Evolutionary conservation across 2,113 vertebrate genomes (phyloP), one percentile per base, ranked within the genome.

Genomic region (Hyperopisus bebe): DNA sequence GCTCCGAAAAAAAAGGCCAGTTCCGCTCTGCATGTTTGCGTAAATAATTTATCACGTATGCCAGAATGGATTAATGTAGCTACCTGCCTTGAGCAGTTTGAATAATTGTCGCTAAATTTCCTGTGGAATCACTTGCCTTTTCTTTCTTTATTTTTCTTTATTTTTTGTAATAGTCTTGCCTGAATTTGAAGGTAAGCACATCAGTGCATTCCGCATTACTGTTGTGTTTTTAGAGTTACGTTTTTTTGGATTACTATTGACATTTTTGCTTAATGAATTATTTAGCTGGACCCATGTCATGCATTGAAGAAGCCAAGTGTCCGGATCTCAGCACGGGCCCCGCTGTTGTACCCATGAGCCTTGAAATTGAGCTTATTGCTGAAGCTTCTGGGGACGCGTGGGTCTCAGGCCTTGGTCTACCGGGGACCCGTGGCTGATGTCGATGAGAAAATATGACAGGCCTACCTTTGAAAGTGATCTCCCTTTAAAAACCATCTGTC

Each of bases 41-140:
- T 93, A 88, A 92, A 92, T 92, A 89, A 90, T 92, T 92, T 87
- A 92, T 90, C 42, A 3, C 55, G 24, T 27, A 87, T 89, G 90
- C 90, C 88, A 88, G 88, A 62, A 83, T 86, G 88, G 31, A 92
- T 90, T 89, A 90, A 90, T 89, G 88, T 88, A 55, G 50, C 70
- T 90, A 87, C 46, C 19, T 74, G 53, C 55, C 51, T 50, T 82
- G 80, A 89, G 50, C 51, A 15, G 51, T 21, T 80, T 55, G 48
- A 87, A 53, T 87, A 55, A 53, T 87, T 87, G 85, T 87, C 48
- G 6, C 24, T 53, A 48, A 53, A 55, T 74, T 27, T 55, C 13
- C 50, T 15, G 85, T 27, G 6, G 50, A 77, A 31, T 80, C 39
- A 42, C n/a, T 39, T 39, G 51, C 92, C 92, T 91, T 90, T 53